A percentile compares a stretch with the other conserved stretches of the same genome.
Evolutionary conservation across 64 coral and sea anemone genomes (phyloP).

Genomic region (Cladopsammia gracilis): DNA sequence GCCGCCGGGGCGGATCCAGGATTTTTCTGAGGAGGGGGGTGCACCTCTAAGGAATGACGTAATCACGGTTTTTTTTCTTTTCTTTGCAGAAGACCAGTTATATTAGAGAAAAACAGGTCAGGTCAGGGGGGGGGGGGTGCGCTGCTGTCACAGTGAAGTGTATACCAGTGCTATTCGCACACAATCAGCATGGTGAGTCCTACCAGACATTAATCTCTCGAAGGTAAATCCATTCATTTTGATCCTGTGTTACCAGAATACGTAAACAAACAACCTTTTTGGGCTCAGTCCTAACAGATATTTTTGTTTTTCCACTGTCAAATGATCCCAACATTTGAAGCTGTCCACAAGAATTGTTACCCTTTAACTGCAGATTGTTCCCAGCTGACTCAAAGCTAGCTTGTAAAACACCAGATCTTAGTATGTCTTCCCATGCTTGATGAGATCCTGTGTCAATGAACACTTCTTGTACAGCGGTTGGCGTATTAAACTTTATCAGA

Average conservation of each 20-base stretch:
- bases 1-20: no score
- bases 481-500: not conserved
- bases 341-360: not conserved
- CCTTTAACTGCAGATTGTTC: not conserved
- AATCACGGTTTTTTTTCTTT: no score
- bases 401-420: not conserved
- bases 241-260: not conserved
- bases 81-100: no score
- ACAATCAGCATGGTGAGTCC: no score
- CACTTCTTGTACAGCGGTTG: not conserved
- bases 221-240: not conserved
- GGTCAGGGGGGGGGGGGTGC: no score
- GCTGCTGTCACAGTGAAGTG: no score
- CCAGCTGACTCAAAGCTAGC: not conserved
- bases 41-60: no score
- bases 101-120: no score
- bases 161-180: no score
- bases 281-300: not conserved
- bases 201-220: conserved; percentile 26
- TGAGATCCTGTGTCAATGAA: conserved; percentile 5
- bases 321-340: not conserved
- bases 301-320: not conserved
- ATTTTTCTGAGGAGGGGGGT: no score
- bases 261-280: not conserved
- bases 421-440: not conserved